A percentile compares a stretch with the other conserved stretches of the same genome.
Evolutionary conservation across 2,888 invertebrate species (phyloP).

Genomic region (Leptopilina drosophilae): DNA sequence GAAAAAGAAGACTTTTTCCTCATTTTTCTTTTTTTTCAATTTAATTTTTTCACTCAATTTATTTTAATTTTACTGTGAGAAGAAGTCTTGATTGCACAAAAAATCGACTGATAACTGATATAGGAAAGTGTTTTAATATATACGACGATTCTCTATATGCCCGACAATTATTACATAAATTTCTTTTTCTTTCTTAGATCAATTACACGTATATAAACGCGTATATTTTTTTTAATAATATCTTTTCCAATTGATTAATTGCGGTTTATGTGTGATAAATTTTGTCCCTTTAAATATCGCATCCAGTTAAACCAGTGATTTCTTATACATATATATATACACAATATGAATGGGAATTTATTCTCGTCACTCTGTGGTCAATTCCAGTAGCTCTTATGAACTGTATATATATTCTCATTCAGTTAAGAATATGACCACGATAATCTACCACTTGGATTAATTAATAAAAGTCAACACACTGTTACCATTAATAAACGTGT

Average conservation of each 20-base stretch:
- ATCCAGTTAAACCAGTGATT: constrained; percentile 26
- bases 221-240: background rate
- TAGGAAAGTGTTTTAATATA: too few relatives aligned
- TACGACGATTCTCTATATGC: background rate
- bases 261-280: constrained; percentile 8
- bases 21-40: too few relatives aligned
- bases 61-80: too few relatives aligned
- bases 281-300: background rate
- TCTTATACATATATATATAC: background rate
- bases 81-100: too few relatives aligned
- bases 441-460: constrained; percentile 60
- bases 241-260: constrained; percentile 36
- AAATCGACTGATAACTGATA: too few relatives aligned
- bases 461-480: constrained; percentile 61
- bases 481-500: constrained; percentile 30
- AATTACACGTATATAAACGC: constrained; percentile 16
- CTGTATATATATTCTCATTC: constrained; percentile 14
- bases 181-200: background rate
- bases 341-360: constrained; percentile 11
- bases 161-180: background rate
- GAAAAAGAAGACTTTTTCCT: too few relatives aligned
- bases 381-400: constrained; percentile 8
- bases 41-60: too few relatives aligned
- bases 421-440: constrained; percentile 42
- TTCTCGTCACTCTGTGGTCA: constrained; percentile 3